phyloP scores from a whole-genome alignment of 2,113 vertebrate species.

The Psephotus haematonotus region DNA sequence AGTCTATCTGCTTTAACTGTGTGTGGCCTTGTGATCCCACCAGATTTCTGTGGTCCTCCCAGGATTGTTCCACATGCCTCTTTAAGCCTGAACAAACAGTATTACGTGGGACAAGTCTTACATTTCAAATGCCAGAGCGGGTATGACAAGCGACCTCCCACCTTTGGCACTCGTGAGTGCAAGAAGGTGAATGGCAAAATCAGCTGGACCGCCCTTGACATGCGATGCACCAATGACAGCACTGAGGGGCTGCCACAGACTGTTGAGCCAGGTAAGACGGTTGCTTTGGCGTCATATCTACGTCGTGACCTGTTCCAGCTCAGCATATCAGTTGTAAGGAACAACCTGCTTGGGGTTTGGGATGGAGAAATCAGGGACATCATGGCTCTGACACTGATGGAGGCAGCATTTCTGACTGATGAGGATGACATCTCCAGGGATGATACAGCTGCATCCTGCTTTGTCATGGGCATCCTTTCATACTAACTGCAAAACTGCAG shows the following conservation, averaged over 20 bases:
- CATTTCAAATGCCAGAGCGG: background rate
- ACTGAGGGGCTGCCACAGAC: background rate
- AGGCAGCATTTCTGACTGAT: background rate
- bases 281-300: background rate
- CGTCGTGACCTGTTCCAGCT: background rate
- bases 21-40: background rate
- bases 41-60: constrained; percentile 52
- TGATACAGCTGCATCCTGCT: background rate
- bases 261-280: background rate
- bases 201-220: background rate
- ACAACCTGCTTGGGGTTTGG: background rate
- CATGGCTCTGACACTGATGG: background rate
- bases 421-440: background rate
- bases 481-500: background rate
- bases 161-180: background rate
- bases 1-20: background rate
- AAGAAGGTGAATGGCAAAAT: background rate
- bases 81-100: rapidly evolving
- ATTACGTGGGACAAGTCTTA: constrained; percentile 2
- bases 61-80: background rate
- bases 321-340: background rate
- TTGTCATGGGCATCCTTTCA: background rate
- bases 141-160: background rate
- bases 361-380: background rate
- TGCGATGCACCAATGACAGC: constrained; percentile 17